These are phyloP conservation scores for Lochmaea capreae DNA, from an alignment of 2,888 invertebrate species.

Conservation along the genomic window DNA sequence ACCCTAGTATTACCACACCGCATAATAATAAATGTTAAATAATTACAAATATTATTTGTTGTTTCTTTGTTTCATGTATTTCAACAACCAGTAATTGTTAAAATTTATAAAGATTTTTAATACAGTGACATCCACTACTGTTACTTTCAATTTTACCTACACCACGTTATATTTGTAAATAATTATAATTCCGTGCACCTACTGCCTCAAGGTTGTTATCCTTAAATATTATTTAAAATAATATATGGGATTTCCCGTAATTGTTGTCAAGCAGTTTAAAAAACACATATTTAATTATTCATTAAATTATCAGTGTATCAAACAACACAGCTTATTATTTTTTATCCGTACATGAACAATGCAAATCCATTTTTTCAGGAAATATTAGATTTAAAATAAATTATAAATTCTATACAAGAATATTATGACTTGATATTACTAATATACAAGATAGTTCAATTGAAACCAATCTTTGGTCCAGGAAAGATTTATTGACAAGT, in stretches of 20 bases:
- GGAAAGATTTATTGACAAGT: too few relatives aligned
- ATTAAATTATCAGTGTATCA: not conserved
- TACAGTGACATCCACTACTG: not conserved
- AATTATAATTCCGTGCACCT: not conserved
- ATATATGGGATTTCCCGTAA: slow-evolving; percentile 1
- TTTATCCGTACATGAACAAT: not conserved
- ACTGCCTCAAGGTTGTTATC: not conserved
- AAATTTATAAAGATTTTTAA: not conserved
- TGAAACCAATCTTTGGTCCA: too few relatives aligned
- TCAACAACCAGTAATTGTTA: not conserved
- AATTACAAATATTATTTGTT: slow-evolving; percentile 63
- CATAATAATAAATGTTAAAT: slow-evolving; percentile 60
- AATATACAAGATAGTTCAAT: too few relatives aligned
- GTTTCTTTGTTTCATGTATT: slow-evolving; percentile 3
- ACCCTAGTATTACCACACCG: too few relatives aligned
- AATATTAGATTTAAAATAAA: too few relatives aligned
- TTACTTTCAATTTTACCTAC: not conserved
- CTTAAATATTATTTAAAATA: slow-evolving; percentile 2
- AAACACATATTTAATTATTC: slow-evolving; percentile 1
- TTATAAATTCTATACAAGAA: too few relatives aligned
- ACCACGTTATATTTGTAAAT: not conserved
- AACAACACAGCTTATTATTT: not conserved
- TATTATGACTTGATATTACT: too few relatives aligned
- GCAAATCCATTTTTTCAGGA: not conserved
- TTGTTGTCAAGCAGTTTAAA: not conserved